phyloP scores from a whole-genome alignment of 2,113 vertebrate genomes.

The Xiphophorus couchianus region DNA sequence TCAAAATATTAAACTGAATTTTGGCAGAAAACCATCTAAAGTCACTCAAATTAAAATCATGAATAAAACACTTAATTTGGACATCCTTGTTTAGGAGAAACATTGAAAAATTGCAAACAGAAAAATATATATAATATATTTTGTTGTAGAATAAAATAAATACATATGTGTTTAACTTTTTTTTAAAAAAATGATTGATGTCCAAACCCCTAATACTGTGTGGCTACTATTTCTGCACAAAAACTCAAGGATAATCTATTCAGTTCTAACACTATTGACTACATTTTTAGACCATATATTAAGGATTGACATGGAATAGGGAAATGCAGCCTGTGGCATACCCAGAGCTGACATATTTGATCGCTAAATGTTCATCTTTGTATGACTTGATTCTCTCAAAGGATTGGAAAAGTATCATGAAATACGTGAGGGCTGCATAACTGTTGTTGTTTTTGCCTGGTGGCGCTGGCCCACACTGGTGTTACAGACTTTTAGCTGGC shows the following conservation, averaged over 20 bases:
- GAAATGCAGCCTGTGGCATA: slow-evolving; percentile 61
- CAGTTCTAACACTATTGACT: slow-evolving; percentile 59
- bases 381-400: slow-evolving; percentile 63
- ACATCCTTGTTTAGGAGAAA: too few species aligned
- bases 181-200: neutral
- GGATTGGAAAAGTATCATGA: slow-evolving; percentile 47
- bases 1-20: too few species aligned
- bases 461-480: slow-evolving; percentile 64
- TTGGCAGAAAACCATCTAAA: too few species aligned
- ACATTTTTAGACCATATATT: slow-evolving; percentile 60
- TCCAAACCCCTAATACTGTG: slow-evolving; percentile 30
- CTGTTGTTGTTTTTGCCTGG: slow-evolving; percentile 67
- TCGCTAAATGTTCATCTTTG: slow-evolving; percentile 69
- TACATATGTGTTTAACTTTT: neutral
- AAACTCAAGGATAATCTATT: slow-evolving; percentile 69
- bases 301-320: slow-evolving; percentile 61
- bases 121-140: neutral
- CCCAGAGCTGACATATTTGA: slow-evolving; percentile 62
- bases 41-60: too few species aligned
- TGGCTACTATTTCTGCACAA: slow-evolving; percentile 36
- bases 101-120: too few species aligned
- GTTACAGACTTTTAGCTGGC: slow-evolving; percentile 69
- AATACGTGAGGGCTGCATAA: slow-evolving; percentile 48
- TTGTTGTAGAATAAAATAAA: neutral
- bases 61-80: too few species aligned